These are phyloP conservation scores for Hydropsyche betteni DNA, from an alignment of 2,888 invertebrate genomes.

Conservation along the genomic window DNA sequence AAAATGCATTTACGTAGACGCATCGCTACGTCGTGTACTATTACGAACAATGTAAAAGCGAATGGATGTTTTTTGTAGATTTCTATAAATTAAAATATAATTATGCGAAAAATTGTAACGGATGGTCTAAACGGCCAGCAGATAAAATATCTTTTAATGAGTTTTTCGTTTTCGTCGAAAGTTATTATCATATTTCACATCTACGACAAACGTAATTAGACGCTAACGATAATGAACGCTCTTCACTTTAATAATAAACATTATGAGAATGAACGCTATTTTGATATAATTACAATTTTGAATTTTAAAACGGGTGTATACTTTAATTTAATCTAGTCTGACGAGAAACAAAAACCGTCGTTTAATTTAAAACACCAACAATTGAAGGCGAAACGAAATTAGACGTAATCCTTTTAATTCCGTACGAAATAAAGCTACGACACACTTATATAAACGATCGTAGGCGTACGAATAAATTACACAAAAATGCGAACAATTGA, in stretches of 20 bases:
- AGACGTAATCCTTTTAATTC: too few relatives aligned
- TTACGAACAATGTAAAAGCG: too few relatives aligned
- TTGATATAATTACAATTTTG: not conserved
- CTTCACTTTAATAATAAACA: constrained; percentile 8
- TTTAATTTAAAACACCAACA: constrained; percentile 11
- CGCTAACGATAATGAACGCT: constrained; percentile 28
- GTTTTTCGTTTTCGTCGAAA: constrained; percentile 26
- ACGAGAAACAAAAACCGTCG: constrained; percentile 3
- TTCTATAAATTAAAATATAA: constrained; percentile 5
- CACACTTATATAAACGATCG: too few relatives aligned
- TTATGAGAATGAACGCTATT: constrained; percentile 13
- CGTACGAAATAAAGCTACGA: too few relatives aligned
- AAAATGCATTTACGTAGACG: constrained; percentile 9
- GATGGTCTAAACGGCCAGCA: not conserved
- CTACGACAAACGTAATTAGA: constrained; percentile 31
- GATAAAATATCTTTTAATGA: constrained; percentile 27
- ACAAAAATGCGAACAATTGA: too few relatives aligned
- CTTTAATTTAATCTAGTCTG: not conserved
- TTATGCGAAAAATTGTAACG: constrained; percentile 5
- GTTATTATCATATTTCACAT: constrained; percentile 27
- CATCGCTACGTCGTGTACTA: not conserved
- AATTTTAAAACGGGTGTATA: not conserved
- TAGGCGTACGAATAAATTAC: too few relatives aligned
- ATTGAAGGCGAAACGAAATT: constrained; percentile 6
- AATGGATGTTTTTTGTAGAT: not conserved